These are phyloP conservation scores for Percina caprodes DNA, from an alignment of 2,113 vertebrate species.

Conservation along the genomic window DNA sequence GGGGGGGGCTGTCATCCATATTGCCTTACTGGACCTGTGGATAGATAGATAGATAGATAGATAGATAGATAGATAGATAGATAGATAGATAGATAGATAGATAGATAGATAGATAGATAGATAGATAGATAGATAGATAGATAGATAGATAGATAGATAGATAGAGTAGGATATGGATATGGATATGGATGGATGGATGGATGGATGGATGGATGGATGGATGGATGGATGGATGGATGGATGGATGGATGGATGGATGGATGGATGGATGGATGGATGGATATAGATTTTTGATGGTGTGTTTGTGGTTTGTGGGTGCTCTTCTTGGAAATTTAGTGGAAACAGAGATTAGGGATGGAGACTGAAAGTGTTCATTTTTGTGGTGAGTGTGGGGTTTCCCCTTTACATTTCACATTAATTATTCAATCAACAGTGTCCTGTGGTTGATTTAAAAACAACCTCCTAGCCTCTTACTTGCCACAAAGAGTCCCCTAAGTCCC, in stretches of 20 bases:
- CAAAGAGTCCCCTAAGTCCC: conserved; percentile 67
- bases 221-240: background rate
- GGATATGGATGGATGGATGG: conserved; percentile 5
- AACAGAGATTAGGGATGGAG: conserved; percentile 15
- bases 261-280: background rate
- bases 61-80: conserved; percentile 33
- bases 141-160: conserved; percentile 22
- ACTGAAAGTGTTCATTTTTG: conserved; percentile 34
- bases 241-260: background rate
- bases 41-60: conserved; percentile 21
- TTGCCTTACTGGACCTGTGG: background rate
- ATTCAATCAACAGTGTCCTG: conserved; percentile 80
- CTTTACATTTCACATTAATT: conserved; percentile 75
- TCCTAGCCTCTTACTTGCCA: conserved; percentile 57
- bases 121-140: conserved; percentile 1
- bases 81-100: background rate
- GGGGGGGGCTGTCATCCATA: conserved; percentile 24
- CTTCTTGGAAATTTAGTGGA: background rate
- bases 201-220: background rate
- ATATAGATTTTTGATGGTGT: background rate
- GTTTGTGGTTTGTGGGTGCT: background rate
- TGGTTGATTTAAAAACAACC: conserved; percentile 73
- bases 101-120: background rate
- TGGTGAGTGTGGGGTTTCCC: conserved; percentile 60
- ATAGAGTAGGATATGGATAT: background rate